Evolutionary conservation across 1,140 invertebrate species (phyloP).

Genomic region (Kradibia gibbosae): DNA sequence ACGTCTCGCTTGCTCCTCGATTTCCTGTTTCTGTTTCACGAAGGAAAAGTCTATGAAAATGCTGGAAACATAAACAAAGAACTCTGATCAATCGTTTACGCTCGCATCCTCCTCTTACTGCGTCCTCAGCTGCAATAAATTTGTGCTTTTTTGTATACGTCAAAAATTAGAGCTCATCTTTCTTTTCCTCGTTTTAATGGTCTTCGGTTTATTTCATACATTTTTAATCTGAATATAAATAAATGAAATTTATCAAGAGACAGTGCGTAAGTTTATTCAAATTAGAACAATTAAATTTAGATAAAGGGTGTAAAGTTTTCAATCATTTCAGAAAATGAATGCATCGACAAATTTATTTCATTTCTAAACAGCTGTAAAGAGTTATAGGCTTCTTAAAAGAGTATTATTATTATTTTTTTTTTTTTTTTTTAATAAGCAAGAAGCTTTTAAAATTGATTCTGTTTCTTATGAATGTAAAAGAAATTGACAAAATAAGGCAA

Average conservation of each 20-base stretch:
- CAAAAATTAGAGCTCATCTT: neutral
- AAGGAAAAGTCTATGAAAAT: slow-evolving; percentile 83
- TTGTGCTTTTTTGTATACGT: neutral
- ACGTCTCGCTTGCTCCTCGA: slow-evolving; percentile 73
- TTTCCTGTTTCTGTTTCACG: slow-evolving; percentile 84
- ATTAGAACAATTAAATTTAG: neutral
- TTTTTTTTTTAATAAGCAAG: too few relatives aligned
- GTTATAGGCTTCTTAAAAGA: too few relatives aligned
- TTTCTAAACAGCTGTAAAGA: neutral
- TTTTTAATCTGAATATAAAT: neutral
- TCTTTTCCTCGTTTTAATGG: neutral
- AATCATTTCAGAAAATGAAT: neutral
- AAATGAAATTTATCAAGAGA: neutral
- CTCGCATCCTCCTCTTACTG: slow-evolving; percentile 32
- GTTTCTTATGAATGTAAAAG: too few relatives aligned
- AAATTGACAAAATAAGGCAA: too few relatives aligned
- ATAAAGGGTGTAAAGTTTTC: neutral
- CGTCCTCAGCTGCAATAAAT: slow-evolving; percentile 3
- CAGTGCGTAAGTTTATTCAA: neutral
- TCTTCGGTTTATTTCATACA: neutral
- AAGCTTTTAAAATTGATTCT: too few relatives aligned
- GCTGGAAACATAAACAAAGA: slow-evolving; percentile 75
- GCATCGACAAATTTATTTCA: neutral
- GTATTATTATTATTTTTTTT: too few relatives aligned
- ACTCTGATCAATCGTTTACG: slow-evolving; percentile 29